Conservation (phyloP, 2,888 invertebrate genomes). For the Choristoneura rosaceana region DNA sequence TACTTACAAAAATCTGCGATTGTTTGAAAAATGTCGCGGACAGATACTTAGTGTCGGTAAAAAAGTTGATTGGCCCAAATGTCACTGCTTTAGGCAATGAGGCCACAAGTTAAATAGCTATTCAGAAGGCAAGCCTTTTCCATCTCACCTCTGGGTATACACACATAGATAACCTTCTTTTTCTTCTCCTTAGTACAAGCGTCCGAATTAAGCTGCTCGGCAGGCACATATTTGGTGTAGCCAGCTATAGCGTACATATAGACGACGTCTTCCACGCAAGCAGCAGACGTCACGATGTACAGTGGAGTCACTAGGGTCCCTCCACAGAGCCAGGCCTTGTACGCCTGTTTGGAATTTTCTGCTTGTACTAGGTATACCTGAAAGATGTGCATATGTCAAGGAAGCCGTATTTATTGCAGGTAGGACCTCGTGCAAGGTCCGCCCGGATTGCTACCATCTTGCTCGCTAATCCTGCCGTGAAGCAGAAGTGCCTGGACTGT, state of each 20-base stretch:
- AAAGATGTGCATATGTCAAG: not conserved
- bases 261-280: slow-evolving; percentile 55
- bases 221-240: slow-evolving; percentile 53
- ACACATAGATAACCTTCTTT: slow-evolving; percentile 57
- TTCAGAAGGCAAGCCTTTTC: too few species aligned
- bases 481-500: too few species aligned
- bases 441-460: too few species aligned
- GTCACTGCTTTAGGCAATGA: too few species aligned
- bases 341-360: slow-evolving; percentile 36
- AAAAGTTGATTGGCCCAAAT: too few species aligned
- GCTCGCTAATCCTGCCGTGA: too few species aligned
- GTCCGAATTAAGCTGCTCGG: slow-evolving; percentile 47
- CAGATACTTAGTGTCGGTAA: too few species aligned
- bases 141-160: slow-evolving; percentile 41
- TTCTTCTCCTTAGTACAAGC: slow-evolving; percentile 54
- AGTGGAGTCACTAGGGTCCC: slow-evolving; percentile 51
- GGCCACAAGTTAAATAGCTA: too few species aligned
- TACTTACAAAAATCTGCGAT: too few species aligned
- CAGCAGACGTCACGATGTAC: slow-evolving; percentile 56
- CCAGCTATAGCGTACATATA: slow-evolving; percentile 57
- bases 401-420: too few species aligned
- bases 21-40: too few species aligned
- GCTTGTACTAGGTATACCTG: slow-evolving; percentile 54
- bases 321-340: slow-evolving; percentile 57
- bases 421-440: too few species aligned